Conservation (phyloP, 1,140 invertebrate species). For the Drosophila equinoxialis region DNA sequence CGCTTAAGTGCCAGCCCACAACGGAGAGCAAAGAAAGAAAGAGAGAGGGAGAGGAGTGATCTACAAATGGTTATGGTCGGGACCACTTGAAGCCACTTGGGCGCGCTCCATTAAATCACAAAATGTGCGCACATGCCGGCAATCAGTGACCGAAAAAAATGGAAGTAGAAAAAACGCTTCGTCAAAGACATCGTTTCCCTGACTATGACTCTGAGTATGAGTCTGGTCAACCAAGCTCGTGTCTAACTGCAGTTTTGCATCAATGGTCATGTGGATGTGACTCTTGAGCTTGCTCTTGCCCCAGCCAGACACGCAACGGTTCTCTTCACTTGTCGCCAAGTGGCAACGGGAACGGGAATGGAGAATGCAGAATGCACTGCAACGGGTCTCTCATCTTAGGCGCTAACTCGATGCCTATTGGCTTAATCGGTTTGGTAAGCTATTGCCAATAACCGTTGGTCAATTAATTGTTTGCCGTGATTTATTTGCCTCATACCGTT, state of each 20-base stretch:
- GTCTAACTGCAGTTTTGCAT: slow-evolving; percentile 76
- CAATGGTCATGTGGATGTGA: slow-evolving; percentile 57
- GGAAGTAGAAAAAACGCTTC: slow-evolving; percentile 6
- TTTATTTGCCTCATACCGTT: slow-evolving; percentile 55
- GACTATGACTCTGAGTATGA: not conserved
- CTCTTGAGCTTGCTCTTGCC: slow-evolving; percentile 11
- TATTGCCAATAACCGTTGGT: slow-evolving; percentile 71
- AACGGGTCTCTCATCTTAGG: slow-evolving; percentile 57
- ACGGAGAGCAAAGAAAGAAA: slow-evolving; percentile 10
- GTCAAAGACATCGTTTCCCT: slow-evolving; percentile 2
- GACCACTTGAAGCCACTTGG: slow-evolving; percentile 55
- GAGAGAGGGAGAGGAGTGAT: slow-evolving; percentile 5
- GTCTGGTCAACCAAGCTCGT: slow-evolving; percentile 36
- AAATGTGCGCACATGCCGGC: slow-evolving; percentile 44
- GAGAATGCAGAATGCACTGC: slow-evolving; percentile 43
- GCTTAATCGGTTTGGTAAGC: slow-evolving; percentile 61
- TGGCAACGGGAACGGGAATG: slow-evolving; percentile 61
- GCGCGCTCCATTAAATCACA: slow-evolving; percentile 71
- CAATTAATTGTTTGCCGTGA: slow-evolving; percentile 66
- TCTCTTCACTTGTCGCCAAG: slow-evolving; percentile 55
- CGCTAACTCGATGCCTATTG: slow-evolving; percentile 54
- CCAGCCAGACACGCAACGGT: slow-evolving; percentile 46
- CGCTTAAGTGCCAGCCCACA: slow-evolving; percentile 36
- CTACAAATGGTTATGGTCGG: slow-evolving; percentile 52
- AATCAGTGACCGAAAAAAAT: slow-evolving; percentile 54